Base-by-base conservation (phyloP, 2,888 invertebrate genomes). In the Anaspis maculata region DNA sequence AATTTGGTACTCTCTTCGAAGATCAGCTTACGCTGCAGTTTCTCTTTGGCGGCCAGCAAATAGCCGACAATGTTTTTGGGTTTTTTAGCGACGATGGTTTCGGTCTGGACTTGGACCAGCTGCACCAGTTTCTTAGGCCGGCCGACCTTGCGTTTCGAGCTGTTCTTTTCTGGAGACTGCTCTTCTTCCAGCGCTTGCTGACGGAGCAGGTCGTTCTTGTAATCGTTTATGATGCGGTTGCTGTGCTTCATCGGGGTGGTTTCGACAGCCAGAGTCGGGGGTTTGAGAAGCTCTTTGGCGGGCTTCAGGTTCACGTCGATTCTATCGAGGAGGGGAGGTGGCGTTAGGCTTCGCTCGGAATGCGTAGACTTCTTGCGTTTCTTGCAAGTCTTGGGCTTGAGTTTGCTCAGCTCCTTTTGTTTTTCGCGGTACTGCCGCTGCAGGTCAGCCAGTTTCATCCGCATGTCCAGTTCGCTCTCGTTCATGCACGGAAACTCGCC, bases 361-460 rank as follows among this genome's bases (percentile, higher is more conserved):
- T 55, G 46, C 1, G 44, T 45, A 0, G 62, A 61, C 49, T 67
- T 70, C 47, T 73, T 73, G 13, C 70, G 57, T 38, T 69, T 61
- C 34, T 73, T 68, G 50, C 71, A 74, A 37, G 73, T 67, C 39
- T 74, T 74, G 1, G 77, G 77, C 13, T 74, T 74, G 24, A 85
- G 67, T 44, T 80, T 81, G 40, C 76, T 77, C n/a, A 91, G 66
- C 61, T 90, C 86, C 15, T 78, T 78, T 56, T 88, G 83, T 57
- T 87, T 87, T 57, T 90, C 88, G 41, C 79, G 78, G 56, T 87
- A 85, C 54, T 85, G 80, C 14, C 82, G 71, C 52, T 89, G 85
- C 15, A 91, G 69, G 30, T 89, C 87, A 13, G 86, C 84, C 39
- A 91, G 60, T 35, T 80, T 75, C 64, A 81, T 76, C 23, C 87